phyloP scores from a whole-genome alignment of 2,888 invertebrate genomes.

The Seladonia tumulorum region DNA sequence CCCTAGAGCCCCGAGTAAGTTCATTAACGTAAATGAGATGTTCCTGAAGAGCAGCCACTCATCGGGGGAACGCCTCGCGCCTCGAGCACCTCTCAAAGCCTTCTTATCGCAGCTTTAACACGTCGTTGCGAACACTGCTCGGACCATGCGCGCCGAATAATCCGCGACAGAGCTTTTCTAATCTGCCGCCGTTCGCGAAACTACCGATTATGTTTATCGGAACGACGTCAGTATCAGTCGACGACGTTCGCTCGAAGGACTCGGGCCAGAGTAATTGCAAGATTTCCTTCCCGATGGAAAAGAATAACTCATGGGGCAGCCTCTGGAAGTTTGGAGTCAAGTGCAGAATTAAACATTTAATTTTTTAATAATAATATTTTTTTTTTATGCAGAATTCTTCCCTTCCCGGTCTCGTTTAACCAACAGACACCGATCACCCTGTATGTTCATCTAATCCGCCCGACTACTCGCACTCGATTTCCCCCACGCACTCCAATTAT shows the following conservation, averaged over 20 bases:
- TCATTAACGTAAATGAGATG: conserved; percentile 72
- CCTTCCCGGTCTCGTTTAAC: neutral
- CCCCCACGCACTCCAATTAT: conserved; percentile 1
- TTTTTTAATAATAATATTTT: no score
- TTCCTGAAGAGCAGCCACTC: conserved; percentile 66
- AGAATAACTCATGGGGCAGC: no score
- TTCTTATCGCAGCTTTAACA: conserved; percentile 72
- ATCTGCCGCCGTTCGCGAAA: conserved; percentile 18
- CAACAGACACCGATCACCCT: neutral
- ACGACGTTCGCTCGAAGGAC: neutral
- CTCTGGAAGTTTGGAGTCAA: no score
- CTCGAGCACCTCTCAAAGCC: conserved; percentile 55
- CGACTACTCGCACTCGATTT: neutral
- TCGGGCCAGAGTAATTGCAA: no score
- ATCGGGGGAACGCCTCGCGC: conserved; percentile 48
- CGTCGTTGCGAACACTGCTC: conserved; percentile 64
- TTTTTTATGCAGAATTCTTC: neutral
- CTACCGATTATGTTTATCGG: conserved; percentile 14
- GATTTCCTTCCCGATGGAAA: neutral
- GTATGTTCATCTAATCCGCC: neutral
- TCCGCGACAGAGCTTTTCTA: conserved; percentile 53
- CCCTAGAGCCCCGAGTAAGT: conserved; percentile 57
- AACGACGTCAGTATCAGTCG: neutral
- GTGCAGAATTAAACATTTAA: no score
- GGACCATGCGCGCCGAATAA: conserved; percentile 44